These are phyloP conservation scores for Chaetodon auriga DNA, from an alignment of 2,113 vertebrate species.

Conservation along the genomic window DNA sequence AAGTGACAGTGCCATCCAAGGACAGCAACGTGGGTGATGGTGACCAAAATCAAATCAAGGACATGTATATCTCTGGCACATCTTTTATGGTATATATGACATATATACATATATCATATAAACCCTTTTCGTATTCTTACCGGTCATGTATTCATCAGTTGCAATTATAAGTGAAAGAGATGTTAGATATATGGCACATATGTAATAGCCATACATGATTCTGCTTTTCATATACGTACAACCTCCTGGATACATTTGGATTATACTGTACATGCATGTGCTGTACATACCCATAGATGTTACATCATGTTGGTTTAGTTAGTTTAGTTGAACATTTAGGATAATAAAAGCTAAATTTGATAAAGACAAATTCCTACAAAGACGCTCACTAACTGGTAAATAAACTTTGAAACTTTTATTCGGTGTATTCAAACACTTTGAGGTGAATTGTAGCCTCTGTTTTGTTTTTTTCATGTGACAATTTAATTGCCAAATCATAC, in stretches of 20 bases:
- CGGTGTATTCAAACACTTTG: not conserved
- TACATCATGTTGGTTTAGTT: no score
- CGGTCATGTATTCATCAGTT: not conserved
- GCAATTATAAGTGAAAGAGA: not conserved
- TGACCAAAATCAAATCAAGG: not conserved
- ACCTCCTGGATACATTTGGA: not conserved
- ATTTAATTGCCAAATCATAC: not conserved
- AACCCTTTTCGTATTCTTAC: not conserved
- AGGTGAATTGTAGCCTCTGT: not conserved
- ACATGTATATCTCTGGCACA: not conserved
- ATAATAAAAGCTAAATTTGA: no score
- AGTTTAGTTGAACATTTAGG: no score
- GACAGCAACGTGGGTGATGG: not conserved
- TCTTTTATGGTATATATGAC: not conserved
- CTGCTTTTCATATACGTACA: not conserved
- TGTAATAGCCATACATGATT: not conserved
- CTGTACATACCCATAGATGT: no score
- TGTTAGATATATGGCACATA: not conserved
- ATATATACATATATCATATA: no score
- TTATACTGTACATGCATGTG: not conserved
- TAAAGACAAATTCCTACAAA: not conserved
- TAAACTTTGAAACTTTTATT: not conserved
- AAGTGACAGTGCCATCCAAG: slow-evolving; percentile 5
- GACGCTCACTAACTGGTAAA: no score
- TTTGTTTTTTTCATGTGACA: not conserved